Evolutionary conservation across 2,888 invertebrate species (phyloP).

Genomic region (Aleiodes alternator): DNA sequence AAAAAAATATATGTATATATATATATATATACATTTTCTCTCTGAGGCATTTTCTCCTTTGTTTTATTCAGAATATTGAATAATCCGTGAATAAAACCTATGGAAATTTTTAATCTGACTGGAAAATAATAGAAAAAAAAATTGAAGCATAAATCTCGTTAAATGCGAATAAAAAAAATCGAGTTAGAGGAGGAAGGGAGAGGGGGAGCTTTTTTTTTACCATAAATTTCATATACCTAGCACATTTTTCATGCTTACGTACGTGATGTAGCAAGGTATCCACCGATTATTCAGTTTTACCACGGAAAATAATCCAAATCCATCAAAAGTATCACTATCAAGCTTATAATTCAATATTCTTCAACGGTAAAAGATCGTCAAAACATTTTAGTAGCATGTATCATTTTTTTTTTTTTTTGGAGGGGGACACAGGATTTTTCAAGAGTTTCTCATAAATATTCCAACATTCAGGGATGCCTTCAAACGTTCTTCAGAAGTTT

Average conservation of each 20-base stretch:
- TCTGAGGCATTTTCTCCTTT: too few relatives aligned
- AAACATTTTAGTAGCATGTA: constrained; percentile 18
- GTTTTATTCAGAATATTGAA: too few relatives aligned
- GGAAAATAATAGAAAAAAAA: not conserved
- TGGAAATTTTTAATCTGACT: constrained; percentile 1
- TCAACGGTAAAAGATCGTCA: constrained; percentile 18
- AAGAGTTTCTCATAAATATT: constrained; percentile 45
- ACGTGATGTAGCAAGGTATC: constrained; percentile 28
- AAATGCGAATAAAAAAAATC: constrained; percentile 7
- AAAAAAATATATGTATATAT: too few relatives aligned
- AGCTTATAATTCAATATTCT: constrained; percentile 29
- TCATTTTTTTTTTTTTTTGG: not conserved
- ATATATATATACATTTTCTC: too few relatives aligned
- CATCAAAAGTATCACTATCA: constrained; percentile 28
- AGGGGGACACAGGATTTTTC: constrained; percentile 45
- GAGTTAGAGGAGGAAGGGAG: too few relatives aligned
- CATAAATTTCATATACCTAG: constrained; percentile 12
- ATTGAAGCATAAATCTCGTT: constrained; percentile 9
- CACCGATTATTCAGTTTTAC: constrained; percentile 19
- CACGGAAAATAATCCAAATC: constrained; percentile 18
- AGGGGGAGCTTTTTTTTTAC: not conserved
- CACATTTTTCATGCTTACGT: constrained; percentile 23
- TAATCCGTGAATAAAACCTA: constrained; percentile 11
- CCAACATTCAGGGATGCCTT: not conserved
- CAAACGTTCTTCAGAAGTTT: constrained; percentile 14